Evolutionary conservation across 2,113 vertebrate genomes (phyloP), one percentile per base, ranked within the genome.

Genomic region (Alaudala cheleensis): DNA sequence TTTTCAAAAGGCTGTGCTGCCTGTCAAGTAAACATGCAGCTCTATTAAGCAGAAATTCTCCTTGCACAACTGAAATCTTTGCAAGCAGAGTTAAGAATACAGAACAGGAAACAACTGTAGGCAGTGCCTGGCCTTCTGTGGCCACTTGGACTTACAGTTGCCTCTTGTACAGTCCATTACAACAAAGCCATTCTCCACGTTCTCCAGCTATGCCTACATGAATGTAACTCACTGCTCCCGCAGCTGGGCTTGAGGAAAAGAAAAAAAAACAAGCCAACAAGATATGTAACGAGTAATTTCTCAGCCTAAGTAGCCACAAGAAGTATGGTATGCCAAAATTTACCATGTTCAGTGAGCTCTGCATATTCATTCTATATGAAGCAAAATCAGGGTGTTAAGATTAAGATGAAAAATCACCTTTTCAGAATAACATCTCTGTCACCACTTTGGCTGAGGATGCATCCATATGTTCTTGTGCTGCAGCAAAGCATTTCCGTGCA

Each of bases 391-490:
- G 8, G 5, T 28, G 24, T 90, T 87, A 31, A 90, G 50, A 54
- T 65, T 81, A 51, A 62, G 85, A 89, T 24, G 31, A 84, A 88
- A 79, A 96, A 86, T 98, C 95, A 98, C 98, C 98, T 98, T 85
- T 90, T 98, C 96, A 99, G 45, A 99, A 98, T 42, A 99, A 97
- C 99, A 99, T 99, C 94, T 99, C 98, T 53, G 98, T 97, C 95
- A 99, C 99, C 96, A 99, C 98, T 89, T 97, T 97, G 65, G 97
- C 97, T 50, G 98, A 98, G 20, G 98, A 98, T 22, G 73, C 97
- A 95, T 99, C 99, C 99, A 99, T 99, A 83, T 98, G 98, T 47
- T 98, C 98, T 87, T 44, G 97, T 89, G 97, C 97, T 95, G 97
- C 96, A 84, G 98, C 97, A 88, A 99, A 98, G 94, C 99, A 99